Percentiles rank a stretch among this genome's conserved stretches.
These are phyloP conservation scores for Podabrus alpinus DNA, from an alignment of 2,888 invertebrate genomes.

Conservation along the genomic window DNA sequence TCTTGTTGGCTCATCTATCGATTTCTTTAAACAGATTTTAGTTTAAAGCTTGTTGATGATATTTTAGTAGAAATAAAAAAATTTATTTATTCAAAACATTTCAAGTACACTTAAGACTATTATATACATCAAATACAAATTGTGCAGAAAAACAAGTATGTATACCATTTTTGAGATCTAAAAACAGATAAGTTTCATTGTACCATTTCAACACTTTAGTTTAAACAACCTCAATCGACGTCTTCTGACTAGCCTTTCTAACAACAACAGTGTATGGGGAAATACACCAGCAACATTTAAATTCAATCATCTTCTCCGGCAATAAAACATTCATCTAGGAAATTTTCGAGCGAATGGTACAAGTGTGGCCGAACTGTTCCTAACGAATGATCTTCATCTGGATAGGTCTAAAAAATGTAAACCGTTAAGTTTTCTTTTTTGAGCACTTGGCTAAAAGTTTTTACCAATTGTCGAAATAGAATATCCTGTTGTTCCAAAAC, in stretches of 20 bases:
- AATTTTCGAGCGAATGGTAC: slow-evolving; percentile 86
- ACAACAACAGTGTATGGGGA: slow-evolving; percentile 2
- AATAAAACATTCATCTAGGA: slow-evolving; percentile 64
- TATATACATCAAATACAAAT: slow-evolving; percentile 2
- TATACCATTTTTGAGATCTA: slow-evolving; percentile 3
- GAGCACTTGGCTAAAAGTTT: no score
- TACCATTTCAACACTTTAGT: background rate
- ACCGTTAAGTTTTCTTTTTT: background rate
- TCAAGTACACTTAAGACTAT: background rate
- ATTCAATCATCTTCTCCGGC: slow-evolving; percentile 11
- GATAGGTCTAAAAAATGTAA: slow-evolving; percentile 74
- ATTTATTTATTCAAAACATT: background rate
- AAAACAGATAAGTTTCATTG: background rate
- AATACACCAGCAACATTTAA: slow-evolving; percentile 1
- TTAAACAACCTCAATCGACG: background rate
- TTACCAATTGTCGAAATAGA: slow-evolving; percentile 90
- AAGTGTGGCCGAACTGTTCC: slow-evolving; percentile 82
- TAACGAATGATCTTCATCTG: slow-evolving; percentile 92
- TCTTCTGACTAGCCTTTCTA: slow-evolving; percentile 24
- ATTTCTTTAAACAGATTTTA: no score
- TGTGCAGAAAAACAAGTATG: slow-evolving; percentile 1
- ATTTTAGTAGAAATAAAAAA: background rate
- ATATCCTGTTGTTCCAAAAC: slow-evolving; percentile 84
- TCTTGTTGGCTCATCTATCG: no score
- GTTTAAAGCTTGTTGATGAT: no score